These are phyloP conservation scores for Cancer borealis DNA, from an alignment of 2,888 invertebrate species.

Conservation along the genomic window DNA sequence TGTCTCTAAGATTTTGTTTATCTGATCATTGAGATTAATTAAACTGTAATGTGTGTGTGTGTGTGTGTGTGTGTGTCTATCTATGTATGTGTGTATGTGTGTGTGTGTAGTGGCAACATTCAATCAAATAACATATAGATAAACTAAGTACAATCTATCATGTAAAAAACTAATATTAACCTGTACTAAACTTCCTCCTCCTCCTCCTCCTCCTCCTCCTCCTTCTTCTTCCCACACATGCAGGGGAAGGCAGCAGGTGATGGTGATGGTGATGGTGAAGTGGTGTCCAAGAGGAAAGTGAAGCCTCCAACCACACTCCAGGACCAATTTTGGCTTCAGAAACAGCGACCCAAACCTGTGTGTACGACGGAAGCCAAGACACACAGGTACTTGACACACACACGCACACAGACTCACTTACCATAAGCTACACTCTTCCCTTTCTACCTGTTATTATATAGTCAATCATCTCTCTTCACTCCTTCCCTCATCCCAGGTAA, in stretches of 20 bases:
- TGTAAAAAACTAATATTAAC: not conserved
- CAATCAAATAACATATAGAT: too few species aligned
- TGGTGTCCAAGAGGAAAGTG: conserved; percentile 54
- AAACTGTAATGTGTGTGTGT: too few species aligned
- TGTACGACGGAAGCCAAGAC: conserved; percentile 51
- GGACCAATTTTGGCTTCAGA: conserved; percentile 68
- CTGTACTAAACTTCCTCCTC: not conserved
- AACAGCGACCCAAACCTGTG: conserved; percentile 64
- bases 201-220: not conserved
- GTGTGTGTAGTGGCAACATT: too few species aligned
- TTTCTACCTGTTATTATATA: too few species aligned
- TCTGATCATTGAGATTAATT: not conserved
- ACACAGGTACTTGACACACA: conserved; percentile 38
- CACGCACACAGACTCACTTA: too few species aligned
- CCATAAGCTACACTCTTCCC: too few species aligned
- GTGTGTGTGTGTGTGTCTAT: too few species aligned
- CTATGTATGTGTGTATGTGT: too few species aligned
- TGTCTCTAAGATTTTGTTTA: not conserved
- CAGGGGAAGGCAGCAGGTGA: not conserved
- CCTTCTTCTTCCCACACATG: not conserved
- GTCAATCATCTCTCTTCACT: too few species aligned
- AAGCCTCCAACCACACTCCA: conserved; percentile 57
- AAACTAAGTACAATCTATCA: not conserved
- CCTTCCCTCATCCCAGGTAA: too few species aligned
- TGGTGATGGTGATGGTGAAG: not conserved